Conservation (phyloP, 2,888 invertebrate genomes). For the Apodemia hepburni region DNA sequence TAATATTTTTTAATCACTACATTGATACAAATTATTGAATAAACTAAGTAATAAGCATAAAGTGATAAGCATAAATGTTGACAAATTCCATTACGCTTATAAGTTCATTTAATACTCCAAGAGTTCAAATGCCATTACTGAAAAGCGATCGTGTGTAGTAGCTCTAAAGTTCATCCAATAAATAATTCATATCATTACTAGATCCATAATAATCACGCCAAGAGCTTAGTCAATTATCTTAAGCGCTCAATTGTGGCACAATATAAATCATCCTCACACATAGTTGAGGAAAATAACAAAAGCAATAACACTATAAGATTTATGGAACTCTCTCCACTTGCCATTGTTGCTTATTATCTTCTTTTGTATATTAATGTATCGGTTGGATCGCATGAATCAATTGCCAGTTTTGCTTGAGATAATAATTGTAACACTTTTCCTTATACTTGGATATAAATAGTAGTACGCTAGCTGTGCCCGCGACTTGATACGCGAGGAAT, state of each 20-base stretch:
- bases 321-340: slow-evolving; percentile 45
- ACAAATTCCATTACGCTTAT: too few species aligned
- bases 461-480: too few species aligned
- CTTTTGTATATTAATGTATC: slow-evolving; percentile 20
- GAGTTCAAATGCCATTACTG: too few species aligned
- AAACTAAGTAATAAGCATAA: too few species aligned
- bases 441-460: too few species aligned
- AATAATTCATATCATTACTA: slow-evolving; percentile 2
- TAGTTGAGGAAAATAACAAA: slow-evolving; percentile 47
- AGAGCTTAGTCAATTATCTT: slow-evolving; percentile 34
- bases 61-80: too few species aligned
- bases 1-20: too few species aligned
- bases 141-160: too few species aligned
- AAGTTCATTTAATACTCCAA: too few species aligned
- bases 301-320: slow-evolving; percentile 44
- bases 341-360: slow-evolving; percentile 18
- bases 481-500: too few species aligned
- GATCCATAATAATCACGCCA: slow-evolving; percentile 17
- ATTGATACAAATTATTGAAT: too few species aligned
- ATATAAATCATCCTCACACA: slow-evolving; percentile 38
- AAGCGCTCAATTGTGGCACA: slow-evolving; percentile 34
- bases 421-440: not conserved
- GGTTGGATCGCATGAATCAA: slow-evolving; percentile 14
- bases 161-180: too few species aligned
- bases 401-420: slow-evolving; percentile 8